Conservation (phyloP, 92 coral and sea anemone genomes). For the Scolanthus callimorphus region DNA sequence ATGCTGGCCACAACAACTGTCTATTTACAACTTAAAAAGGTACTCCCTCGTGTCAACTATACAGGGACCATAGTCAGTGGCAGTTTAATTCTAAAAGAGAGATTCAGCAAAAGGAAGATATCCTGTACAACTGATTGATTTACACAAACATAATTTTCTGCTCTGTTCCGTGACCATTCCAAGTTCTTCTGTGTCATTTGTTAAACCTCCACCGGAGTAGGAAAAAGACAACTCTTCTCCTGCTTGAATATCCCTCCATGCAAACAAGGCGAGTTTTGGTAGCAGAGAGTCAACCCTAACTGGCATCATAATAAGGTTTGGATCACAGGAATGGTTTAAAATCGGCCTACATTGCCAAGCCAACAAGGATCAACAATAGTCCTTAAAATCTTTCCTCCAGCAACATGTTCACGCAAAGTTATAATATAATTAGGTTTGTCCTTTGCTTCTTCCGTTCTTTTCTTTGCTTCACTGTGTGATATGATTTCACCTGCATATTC, state of each 20-base stretch:
- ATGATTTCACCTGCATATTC: constrained; percentile 96
- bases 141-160: constrained; percentile 76
- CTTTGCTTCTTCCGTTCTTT: constrained; percentile 43
- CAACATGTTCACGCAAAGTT: constrained; percentile 75
- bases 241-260: constrained; percentile 42
- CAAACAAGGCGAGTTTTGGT: constrained; percentile 84
- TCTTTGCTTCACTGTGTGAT: constrained; percentile 76
- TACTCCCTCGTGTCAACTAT: no score
- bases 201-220: constrained; percentile 54
- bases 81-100: no score
- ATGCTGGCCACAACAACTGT: no score
- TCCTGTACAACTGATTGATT: constrained; percentile 38
- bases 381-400: constrained; percentile 48
- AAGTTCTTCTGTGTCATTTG: not conserved
- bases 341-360: constrained; percentile 86
- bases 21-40: no score
- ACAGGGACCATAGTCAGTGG: no score
- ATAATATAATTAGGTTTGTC: constrained; percentile 57
- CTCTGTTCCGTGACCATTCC: no score
- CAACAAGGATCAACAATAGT: constrained; percentile 82
- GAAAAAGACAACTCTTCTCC: constrained; percentile 83
- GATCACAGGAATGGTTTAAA: constrained; percentile 91
- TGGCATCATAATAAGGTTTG: constrained; percentile 82
- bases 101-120: constrained; percentile 55
- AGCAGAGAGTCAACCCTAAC: constrained; percentile 81